Evolutionary conservation across 2,113 vertebrate genomes (phyloP).

Genomic region (Gavialis gangeticus): DNA sequence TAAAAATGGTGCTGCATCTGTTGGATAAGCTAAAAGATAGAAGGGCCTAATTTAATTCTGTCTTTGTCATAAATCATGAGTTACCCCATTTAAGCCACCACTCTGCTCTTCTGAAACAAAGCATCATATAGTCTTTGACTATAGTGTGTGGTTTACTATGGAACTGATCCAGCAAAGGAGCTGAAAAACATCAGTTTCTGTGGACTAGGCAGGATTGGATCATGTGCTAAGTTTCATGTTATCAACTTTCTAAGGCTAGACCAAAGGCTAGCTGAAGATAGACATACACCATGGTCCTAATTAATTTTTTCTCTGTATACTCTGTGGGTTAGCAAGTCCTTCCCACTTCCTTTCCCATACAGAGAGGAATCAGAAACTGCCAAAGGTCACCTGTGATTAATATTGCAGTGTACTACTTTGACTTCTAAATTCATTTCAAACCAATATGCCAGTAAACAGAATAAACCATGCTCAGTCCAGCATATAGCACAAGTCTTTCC

Average conservation of each 20-base stretch:
- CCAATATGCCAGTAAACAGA: constrained; percentile 17
- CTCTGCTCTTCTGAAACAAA: neutral
- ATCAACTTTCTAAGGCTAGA: neutral
- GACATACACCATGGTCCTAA: accelerated
- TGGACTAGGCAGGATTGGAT: neutral
- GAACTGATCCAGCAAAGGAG: neutral
- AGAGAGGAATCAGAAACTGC: neutral
- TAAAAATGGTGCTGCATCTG: neutral
- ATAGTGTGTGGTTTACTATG: neutral
- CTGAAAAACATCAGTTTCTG: neutral
- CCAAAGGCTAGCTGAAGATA: neutral
- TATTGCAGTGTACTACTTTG: neutral
- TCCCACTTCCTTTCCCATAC: neutral
- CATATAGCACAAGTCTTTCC: neutral
- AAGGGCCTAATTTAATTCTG: neutral
- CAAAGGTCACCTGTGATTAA: neutral
- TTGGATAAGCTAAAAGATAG: neutral
- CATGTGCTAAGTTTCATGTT: neutral
- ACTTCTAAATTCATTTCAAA: constrained; percentile 8
- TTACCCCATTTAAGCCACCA: neutral
- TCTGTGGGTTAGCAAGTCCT: neutral
- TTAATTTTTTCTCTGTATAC: neutral
- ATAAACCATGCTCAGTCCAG: neutral
- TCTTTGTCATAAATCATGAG: neutral
- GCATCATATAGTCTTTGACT: neutral